A percentile compares a stretch with the other conserved stretches of the same genome.
Conservation (phyloP, 2,888 invertebrate species). For the Furcula furcula region DNA sequence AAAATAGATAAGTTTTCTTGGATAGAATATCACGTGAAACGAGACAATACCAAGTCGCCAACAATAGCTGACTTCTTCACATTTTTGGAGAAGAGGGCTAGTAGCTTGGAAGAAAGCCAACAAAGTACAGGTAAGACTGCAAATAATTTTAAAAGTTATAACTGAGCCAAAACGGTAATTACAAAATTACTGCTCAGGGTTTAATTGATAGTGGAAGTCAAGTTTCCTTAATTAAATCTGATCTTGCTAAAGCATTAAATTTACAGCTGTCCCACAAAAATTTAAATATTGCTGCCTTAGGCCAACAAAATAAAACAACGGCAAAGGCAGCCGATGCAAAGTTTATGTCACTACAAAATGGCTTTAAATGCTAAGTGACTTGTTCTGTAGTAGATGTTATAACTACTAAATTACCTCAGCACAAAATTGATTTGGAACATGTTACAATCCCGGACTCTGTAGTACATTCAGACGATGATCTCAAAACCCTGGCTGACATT, state of each 20-base stretch:
- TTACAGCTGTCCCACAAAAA: background rate
- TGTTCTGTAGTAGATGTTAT: constrained; percentile 3
- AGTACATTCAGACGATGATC: constrained; percentile 1
- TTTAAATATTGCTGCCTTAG: constrained; percentile 2
- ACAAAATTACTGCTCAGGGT: too few relatives aligned
- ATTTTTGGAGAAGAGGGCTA: too few relatives aligned
- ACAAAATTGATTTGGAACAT: background rate
- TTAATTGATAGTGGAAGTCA: constrained; percentile 1
- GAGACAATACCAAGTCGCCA: too few relatives aligned
- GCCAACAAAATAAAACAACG: background rate
- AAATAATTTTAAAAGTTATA: too few relatives aligned
- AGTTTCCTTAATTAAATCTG: background rate
- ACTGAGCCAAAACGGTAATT: too few relatives aligned
- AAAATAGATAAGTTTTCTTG: too few relatives aligned
- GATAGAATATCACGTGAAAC: too few relatives aligned
- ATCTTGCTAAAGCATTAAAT: constrained; percentile 1
- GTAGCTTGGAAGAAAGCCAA: background rate
- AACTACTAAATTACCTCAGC: constrained; percentile 1
- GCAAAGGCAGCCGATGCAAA: too few relatives aligned
- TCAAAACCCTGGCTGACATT: constrained; percentile 1
- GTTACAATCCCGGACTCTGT: background rate
- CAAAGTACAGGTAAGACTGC: background rate
- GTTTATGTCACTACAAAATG: background rate
- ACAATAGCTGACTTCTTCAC: too few relatives aligned
- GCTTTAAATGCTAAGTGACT: background rate